Conservation (phyloP, 2,113 vertebrate species). For the Emydocephalus ijimae region DNA sequence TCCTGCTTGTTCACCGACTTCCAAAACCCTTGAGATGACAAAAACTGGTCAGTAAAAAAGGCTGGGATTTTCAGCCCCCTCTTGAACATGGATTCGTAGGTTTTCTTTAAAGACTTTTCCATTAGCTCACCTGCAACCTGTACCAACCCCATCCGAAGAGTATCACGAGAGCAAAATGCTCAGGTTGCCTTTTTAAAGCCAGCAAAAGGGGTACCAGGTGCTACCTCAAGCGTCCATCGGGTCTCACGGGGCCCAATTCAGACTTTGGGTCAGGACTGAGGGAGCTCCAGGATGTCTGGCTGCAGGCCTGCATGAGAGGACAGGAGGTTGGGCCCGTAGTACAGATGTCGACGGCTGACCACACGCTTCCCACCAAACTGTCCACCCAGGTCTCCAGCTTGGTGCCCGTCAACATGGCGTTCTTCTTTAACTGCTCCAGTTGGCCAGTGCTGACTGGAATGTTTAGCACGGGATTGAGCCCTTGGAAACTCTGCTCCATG, state of each 20-base stretch:
- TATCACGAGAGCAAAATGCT: slow-evolving; percentile 13
- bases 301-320: slow-evolving; percentile 86
- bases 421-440: slow-evolving; percentile 83
- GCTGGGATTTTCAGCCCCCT: background rate
- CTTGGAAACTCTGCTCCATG: slow-evolving; percentile 99
- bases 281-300: slow-evolving; percentile 93
- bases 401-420: slow-evolving; percentile 75
- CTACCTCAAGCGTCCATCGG: slow-evolving; percentile 94
- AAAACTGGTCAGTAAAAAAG: background rate
- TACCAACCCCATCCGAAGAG: background rate
- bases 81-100: background rate
- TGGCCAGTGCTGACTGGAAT: slow-evolving; percentile 81
- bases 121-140: background rate
- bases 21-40: background rate
- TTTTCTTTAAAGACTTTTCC: background rate
- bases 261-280: slow-evolving; percentile 95
- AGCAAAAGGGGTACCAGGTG: slow-evolving; percentile 44
- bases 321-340: slow-evolving; percentile 78
- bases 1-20: too few species aligned
- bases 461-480: slow-evolving; percentile 90
- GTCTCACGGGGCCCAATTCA: slow-evolving; percentile 80
- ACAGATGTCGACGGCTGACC: slow-evolving; percentile 90
- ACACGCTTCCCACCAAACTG: slow-evolving; percentile 78
- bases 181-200: slow-evolving; percentile 58
- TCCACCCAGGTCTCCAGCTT: slow-evolving; percentile 89